These are phyloP conservation scores for Drosophila setosimentum DNA, from an alignment of 2,888 invertebrate genomes.

Conservation along the genomic window DNA sequence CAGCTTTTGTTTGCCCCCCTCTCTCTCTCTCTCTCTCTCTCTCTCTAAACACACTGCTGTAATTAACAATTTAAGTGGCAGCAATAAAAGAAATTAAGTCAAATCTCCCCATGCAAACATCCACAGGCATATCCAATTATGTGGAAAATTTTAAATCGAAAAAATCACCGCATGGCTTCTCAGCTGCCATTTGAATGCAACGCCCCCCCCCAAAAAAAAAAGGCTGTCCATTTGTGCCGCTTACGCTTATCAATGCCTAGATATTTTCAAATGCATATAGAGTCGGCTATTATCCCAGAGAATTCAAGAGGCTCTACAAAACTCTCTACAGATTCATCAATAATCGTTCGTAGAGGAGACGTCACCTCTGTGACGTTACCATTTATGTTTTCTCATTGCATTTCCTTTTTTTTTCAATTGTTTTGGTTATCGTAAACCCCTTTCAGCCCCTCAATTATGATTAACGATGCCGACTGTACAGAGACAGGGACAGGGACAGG, in stretches of 20 bases:
- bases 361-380: slow-evolving; percentile 5
- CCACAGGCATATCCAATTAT: slow-evolving; percentile 37
- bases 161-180: slow-evolving; percentile 43
- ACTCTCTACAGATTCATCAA: slow-evolving; percentile 39
- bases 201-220: background rate
- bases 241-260: slow-evolving; percentile 23
- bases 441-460: slow-evolving; percentile 67
- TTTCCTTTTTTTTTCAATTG: slow-evolving; percentile 43
- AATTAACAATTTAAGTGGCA: slow-evolving; percentile 70
- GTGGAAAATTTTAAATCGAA: slow-evolving; percentile 49
- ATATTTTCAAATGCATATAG: background rate
- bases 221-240: background rate
- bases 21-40: background rate
- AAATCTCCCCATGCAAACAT: slow-evolving; percentile 20
- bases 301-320: slow-evolving; percentile 2
- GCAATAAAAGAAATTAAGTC: slow-evolving; percentile 68
- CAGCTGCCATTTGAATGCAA: slow-evolving; percentile 34
- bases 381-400: slow-evolving; percentile 13
- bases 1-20: background rate
- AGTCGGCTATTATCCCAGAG: slow-evolving; percentile 5
- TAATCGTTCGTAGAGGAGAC: slow-evolving; percentile 38
- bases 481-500: background rate
- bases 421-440: slow-evolving; percentile 51
- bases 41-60: slow-evolving; percentile 35
- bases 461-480: slow-evolving; percentile 58